These are phyloP conservation scores for Busseola fusca DNA, from an alignment of 2,888 invertebrate species.

Conservation along the genomic window DNA sequence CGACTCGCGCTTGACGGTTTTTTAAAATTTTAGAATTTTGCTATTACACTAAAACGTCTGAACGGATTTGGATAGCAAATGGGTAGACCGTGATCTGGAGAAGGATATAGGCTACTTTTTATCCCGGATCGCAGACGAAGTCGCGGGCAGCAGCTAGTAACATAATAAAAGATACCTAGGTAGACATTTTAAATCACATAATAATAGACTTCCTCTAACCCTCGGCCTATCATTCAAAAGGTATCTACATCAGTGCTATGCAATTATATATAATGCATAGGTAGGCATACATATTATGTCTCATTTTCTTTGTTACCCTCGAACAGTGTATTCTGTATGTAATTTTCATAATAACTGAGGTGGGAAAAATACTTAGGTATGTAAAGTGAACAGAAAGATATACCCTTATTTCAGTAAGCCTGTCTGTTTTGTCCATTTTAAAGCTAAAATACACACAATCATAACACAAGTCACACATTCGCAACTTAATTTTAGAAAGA, in stretches of 20 bases:
- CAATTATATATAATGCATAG: neutral
- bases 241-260: neutral
- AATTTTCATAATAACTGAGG: slow-evolving; percentile 17
- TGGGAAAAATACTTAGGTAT: slow-evolving; percentile 1
- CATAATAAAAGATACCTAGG: neutral
- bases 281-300: neutral
- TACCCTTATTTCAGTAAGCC: neutral
- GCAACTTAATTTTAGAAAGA: too few species aligned
- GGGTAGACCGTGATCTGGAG: too few species aligned
- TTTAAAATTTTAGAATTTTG: too few species aligned
- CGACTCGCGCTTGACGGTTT: too few species aligned
- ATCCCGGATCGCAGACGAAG: too few species aligned
- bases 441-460: too few species aligned
- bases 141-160: too few species aligned
- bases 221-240: neutral
- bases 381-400: neutral
- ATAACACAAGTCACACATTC: too few species aligned
- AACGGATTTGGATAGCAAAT: too few species aligned
- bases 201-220: slow-evolving; percentile 3
- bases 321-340: neutral
- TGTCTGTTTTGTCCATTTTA: neutral
- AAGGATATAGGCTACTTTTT: too few species aligned
- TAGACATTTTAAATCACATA: slow-evolving; percentile 7
- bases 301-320: too few species aligned
- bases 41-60: too few species aligned